Evolutionary conservation across 1,140 invertebrate species (phyloP), one percentile per base, ranked within the genome.

Genomic region (Rhizoglyphus robini): DNA sequence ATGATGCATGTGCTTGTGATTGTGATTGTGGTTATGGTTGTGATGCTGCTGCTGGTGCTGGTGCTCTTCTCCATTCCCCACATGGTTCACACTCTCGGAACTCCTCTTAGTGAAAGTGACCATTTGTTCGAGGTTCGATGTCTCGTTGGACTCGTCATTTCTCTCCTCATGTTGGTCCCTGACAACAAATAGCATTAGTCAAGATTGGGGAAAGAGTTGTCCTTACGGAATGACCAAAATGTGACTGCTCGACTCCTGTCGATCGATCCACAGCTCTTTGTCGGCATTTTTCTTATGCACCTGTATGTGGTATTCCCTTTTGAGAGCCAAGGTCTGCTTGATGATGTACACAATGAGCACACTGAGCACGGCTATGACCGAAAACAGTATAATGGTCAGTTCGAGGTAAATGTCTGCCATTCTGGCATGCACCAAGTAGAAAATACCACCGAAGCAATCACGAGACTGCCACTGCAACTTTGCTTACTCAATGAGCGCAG

Each of bases 41-140:
- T 60, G 58, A 60, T 31, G 25, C 4, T 49, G 47, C n/a, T 20
- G n/a, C 25, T 49, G 47, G 25, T 51, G 48, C 23, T 27, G 15
- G 23, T 27, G 20, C 13, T 13, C 13, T 11, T 49, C 47, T 11
- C 57, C 57, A 59, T 23, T 27, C 15, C 38, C 30, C 2, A 3
- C 29, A 13, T 58, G 54, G n/a, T 38, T 60, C 11, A 23, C 15
- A 60, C 3, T 60, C 1, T 60, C 2, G 15, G 15, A 1, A 27
- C 25, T 58, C 29, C 29, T 60, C 8, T 59, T 59, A 8, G 57
- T 59, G 25, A 60, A 60, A 20, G 58, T 60, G 2, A 60, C 58
- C 58, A 60, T 60, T 32, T 60, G 27, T 32, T 15, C 27, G 29
- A 13, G 15, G 27, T 60, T 60, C 23, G 2, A n/a, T n/a, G n/a